These are phyloP conservation scores for Odocoileus hemionus DNA, from an alignment of 2,113 vertebrate genomes.

Conservation along the genomic window DNA sequence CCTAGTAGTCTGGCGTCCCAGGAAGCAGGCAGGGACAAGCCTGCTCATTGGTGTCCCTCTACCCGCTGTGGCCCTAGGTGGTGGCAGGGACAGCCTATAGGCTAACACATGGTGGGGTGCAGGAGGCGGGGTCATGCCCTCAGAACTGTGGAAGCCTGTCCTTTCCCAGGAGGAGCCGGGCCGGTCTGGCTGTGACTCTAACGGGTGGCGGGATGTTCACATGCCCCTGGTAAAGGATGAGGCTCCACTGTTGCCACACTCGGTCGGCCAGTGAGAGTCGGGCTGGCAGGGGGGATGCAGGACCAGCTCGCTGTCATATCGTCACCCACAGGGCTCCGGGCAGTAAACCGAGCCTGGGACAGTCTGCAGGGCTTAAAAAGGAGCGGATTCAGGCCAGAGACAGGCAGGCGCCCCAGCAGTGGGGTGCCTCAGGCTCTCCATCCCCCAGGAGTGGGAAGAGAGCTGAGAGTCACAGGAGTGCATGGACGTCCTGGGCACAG, in stretches of 20 bases:
- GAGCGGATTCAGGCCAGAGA: neutral
- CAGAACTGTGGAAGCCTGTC: neutral
- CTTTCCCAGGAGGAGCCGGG: neutral
- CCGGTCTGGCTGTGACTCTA: neutral
- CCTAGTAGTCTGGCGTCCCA: neutral
- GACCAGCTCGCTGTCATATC: neutral
- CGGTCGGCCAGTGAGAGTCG: neutral
- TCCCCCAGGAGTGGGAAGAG: neutral
- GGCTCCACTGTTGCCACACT: neutral
- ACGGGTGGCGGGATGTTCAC: neutral
- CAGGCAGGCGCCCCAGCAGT: neutral
- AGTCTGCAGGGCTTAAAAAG: neutral
- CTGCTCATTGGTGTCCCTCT: neutral
- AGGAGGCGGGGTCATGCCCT: neutral
- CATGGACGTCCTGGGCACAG: neutral
- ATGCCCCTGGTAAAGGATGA: neutral
- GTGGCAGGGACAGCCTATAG: neutral
- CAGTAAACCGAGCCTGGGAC: neutral
- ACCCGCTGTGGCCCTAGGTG: neutral
- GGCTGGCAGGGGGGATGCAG: neutral
- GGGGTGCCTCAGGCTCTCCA: neutral
- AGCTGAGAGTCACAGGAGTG: neutral
- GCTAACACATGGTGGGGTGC: neutral
- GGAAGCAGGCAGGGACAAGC: neutral
- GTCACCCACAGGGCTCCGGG: fast-evolving